Base-by-base conservation (phyloP, 2,888 invertebrate species). In the Apamea epomidion region DNA sequence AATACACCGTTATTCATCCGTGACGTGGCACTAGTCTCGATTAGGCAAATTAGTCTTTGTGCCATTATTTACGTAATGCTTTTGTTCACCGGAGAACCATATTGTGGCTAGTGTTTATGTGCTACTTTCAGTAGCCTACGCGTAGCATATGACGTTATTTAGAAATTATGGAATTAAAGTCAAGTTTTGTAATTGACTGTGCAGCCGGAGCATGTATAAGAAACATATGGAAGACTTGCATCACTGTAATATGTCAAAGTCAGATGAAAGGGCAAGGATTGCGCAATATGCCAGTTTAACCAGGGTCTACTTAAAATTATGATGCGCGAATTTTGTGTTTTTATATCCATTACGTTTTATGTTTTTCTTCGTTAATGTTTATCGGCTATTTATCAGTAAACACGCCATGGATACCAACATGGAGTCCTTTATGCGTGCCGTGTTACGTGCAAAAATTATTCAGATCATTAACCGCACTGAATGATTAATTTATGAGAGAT, bases 211-310 rank as follows among this genome's bases (percentile, higher is more conserved):
- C 84, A 84, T 83, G 70, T 87, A 81, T 87, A 91, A 90, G 86
- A 90, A 89, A 86, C 89, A 87, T 90, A 89, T 89, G 82, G 77
- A 82, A 87, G 86, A 86, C 82, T 95, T 94, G 91, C 93, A 91
- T 92, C 93, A 94, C 87, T 89, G 89, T 92, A 91, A 93, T 93
- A 94, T 95, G 95, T 95, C 95, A 95, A 95, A 95, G 94, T 89
- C 94, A 91, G 90, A 91, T 88, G 89, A 95, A 95, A 95, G 95
- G 95, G 94, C 94, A 93, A 83, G 82, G 83, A 90, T 91, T 92
- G 88, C 86, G 91, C 86, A 91, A 93, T 89, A 90, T 88, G 87
- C 87, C 90, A 90, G 88, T 88, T 90, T 88, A 85, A 88, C 90
- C 85, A 77, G 87, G 80, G 76, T 81, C 80, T 79, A 82, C 82